Evolutionary conservation across 2,113 vertebrate species (phyloP).

Genomic region (Petrocephalus zakoni): DNA sequence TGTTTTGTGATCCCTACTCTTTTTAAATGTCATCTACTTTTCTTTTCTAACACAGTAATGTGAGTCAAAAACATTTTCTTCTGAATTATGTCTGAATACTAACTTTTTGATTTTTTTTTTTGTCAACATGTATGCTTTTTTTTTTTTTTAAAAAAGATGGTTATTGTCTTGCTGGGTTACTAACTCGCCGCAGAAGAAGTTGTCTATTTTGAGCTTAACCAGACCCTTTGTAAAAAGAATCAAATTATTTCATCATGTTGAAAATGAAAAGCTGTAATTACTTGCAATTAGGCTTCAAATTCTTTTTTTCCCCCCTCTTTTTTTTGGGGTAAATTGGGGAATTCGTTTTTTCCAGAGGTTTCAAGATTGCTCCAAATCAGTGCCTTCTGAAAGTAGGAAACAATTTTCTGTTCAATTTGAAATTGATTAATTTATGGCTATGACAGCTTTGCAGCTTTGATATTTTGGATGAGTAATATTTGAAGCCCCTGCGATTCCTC

Average conservation of each 20-base stretch:
- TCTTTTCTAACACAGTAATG: conserved; percentile 70
- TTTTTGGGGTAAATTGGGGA: conserved; percentile 76
- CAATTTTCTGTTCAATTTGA: conserved; percentile 86
- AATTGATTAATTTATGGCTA: conserved; percentile 73
- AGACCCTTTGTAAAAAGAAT: conserved; percentile 92
- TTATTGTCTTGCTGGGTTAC: conserved; percentile 78
- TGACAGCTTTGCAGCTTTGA: conserved; percentile 68
- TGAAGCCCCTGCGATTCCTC: conserved; percentile 51
- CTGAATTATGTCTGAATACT: conserved; percentile 69
- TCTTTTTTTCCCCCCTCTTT: conserved; percentile 56
- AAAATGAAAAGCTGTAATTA: conserved; percentile 99
- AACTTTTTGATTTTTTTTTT: conserved; percentile 80
- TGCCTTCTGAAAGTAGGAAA: conserved; percentile 79
- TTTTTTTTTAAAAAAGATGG: conserved; percentile 77
- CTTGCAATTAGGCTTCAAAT: conserved; percentile 96
- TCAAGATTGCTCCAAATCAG: conserved; percentile 81
- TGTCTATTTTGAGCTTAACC: conserved; percentile 97
- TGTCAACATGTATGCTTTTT: conserved; percentile 66
- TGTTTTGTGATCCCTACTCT: conserved; percentile 32
- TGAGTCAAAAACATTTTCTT: conserved; percentile 62
- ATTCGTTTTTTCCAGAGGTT: conserved; percentile 72
- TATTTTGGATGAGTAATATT: conserved; percentile 58
- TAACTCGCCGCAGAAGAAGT: conserved; percentile 88
- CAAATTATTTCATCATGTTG: conserved; percentile 99
- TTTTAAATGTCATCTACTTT: conserved; percentile 47